Evolutionary conservation across 1,140 invertebrate genomes (phyloP).

Genomic region (Chrysomallon squamiferum): DNA sequence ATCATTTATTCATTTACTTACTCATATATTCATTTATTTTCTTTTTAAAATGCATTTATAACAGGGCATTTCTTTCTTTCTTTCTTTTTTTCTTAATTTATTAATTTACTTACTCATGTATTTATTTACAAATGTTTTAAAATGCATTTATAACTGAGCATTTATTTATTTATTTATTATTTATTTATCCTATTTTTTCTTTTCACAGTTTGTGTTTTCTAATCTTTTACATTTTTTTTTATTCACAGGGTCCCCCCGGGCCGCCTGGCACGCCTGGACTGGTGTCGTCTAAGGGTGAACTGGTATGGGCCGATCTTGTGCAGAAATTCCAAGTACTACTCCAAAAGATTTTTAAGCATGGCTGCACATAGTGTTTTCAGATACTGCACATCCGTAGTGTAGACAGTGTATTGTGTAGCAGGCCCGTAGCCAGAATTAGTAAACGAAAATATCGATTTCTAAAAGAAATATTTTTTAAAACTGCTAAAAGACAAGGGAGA

Average conservation of each 20-base stretch:
- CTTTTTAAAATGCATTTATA: too few relatives aligned
- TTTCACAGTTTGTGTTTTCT: background rate
- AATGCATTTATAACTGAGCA: too few relatives aligned
- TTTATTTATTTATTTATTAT: too few relatives aligned
- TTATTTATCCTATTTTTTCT: too few relatives aligned
- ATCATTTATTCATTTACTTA: background rate
- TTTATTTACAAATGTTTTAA: too few relatives aligned
- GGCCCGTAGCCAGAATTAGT: too few relatives aligned
- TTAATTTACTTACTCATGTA: background rate
- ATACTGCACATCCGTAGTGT: background rate
- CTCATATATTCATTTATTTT: background rate
- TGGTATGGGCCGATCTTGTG: conserved; percentile 25
- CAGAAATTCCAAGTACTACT: conserved; percentile 24
- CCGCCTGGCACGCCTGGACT: conserved; percentile 18
- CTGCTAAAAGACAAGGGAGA: too few relatives aligned
- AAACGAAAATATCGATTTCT: too few relatives aligned
- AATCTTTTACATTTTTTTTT: too few relatives aligned
- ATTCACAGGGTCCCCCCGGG: conserved; percentile 14
- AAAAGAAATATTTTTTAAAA: too few relatives aligned
- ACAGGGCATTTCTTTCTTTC: too few relatives aligned
- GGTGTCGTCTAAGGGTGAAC: conserved; percentile 15
- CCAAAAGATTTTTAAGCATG: conserved; percentile 20
- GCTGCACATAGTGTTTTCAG: background rate
- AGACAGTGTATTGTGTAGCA: background rate
- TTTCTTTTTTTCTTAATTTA: background rate